Conservation (phyloP, 2,113 vertebrate genomes). For the Capreolus pygargus region DNA sequence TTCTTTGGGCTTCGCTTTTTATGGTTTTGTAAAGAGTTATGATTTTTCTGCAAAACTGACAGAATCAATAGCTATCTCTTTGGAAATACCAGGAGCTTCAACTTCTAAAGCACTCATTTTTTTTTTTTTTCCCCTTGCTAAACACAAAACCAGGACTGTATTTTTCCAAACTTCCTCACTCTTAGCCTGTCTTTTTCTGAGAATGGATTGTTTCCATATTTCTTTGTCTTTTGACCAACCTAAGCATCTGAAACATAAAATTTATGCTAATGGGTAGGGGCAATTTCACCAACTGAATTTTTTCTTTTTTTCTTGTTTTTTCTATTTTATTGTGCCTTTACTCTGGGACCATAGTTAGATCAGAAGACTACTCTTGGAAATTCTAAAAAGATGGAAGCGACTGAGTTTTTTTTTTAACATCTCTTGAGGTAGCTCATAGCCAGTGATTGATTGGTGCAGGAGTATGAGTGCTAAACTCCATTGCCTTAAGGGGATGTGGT, state of each 20-base stretch:
- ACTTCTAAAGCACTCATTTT: neutral
- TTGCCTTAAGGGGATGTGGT: neutral
- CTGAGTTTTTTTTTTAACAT: neutral
- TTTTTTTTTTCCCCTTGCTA: neutral
- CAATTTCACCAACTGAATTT: neutral
- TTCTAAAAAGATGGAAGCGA: neutral
- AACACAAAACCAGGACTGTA: neutral
- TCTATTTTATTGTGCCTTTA: neutral
- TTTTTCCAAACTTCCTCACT: neutral
- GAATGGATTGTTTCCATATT: neutral
- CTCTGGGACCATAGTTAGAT: neutral
- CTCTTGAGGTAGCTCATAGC: neutral
- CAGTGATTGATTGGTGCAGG: neutral
- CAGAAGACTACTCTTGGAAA: neutral
- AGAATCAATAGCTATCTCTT: neutral
- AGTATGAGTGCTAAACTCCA: neutral
- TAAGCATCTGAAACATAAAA: neutral
- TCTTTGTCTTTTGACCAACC: neutral
- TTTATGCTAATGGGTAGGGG: neutral
- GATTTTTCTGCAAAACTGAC: neutral
- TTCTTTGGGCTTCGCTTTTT: neutral
- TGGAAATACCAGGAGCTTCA: neutral
- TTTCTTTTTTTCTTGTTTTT: neutral
- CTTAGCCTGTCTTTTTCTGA: neutral
- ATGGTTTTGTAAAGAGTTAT: neutral